Conservation (phyloP, 2,888 invertebrate species). For the Calliopum simillimum region DNA sequence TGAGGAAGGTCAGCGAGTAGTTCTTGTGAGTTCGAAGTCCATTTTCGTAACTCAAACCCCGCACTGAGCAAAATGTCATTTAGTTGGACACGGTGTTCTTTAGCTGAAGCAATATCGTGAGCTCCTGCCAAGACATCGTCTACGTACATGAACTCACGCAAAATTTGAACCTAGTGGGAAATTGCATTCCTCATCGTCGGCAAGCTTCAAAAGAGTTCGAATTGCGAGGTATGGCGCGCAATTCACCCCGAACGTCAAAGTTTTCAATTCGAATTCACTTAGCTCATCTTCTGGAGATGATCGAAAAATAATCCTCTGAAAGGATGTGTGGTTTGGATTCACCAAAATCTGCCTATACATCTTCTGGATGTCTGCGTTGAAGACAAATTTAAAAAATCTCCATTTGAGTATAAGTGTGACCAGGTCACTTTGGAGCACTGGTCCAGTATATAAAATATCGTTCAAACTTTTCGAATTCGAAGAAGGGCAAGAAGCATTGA, state of each 20-base stretch:
- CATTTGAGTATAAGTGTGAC: conserved; percentile 7
- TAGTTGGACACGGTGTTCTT: too few species aligned
- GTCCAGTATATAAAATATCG: conserved; percentile 19
- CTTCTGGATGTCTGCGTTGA: conserved; percentile 22
- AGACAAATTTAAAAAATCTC: conserved; percentile 23
- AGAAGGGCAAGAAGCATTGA: not conserved
- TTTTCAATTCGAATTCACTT: conserved; percentile 23
- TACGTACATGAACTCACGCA: too few species aligned
- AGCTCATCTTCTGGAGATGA: not conserved
- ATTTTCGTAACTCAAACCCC: too few species aligned
- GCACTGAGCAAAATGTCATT: too few species aligned
- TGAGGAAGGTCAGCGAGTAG: too few species aligned
- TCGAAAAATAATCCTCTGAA: conserved; percentile 7
- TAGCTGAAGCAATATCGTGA: too few species aligned
- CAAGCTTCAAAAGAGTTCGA: conserved; percentile 11
- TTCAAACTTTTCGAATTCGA: not conserved
- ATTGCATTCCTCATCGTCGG: not conserved
- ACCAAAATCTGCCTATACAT: conserved; percentile 27
- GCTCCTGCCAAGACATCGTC: too few species aligned
- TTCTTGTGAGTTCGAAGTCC: too few species aligned
- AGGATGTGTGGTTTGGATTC: not conserved
- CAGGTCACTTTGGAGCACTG: conserved; percentile 7
- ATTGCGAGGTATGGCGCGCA: conserved; percentile 23
- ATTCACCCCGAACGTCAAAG: conserved; percentile 1
- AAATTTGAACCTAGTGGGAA: too few species aligned